Conservation (phyloP, 2,113 vertebrate species). For the Erythrolamprus reginae region DNA sequence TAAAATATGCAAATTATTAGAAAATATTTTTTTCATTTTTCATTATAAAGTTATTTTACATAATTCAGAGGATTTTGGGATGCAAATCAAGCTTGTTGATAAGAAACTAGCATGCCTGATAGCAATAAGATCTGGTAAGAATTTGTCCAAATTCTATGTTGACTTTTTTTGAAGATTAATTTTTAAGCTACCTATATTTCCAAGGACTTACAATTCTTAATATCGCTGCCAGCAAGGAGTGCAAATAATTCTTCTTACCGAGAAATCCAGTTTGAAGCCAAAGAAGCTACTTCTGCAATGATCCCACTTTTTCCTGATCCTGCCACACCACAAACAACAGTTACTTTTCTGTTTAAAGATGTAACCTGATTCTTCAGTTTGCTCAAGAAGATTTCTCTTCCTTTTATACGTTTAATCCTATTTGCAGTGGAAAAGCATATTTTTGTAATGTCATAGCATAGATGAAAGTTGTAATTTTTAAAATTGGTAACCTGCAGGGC, state of each 20-base stretch:
- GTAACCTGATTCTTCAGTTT: constrained; percentile 48
- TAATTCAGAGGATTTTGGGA: neutral
- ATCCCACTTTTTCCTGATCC: constrained; percentile 66
- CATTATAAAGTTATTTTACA: neutral
- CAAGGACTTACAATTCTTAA: neutral
- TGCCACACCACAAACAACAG: constrained; percentile 56
- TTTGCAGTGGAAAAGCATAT: neutral
- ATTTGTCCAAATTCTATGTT: neutral
- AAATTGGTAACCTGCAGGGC: neutral
- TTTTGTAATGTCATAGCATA: neutral
- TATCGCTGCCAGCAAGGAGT: neutral
- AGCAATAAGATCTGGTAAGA: neutral
- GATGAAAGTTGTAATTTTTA: neutral
- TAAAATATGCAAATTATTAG: neutral
- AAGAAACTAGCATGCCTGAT: neutral
- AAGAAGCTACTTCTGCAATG: constrained; percentile 57
- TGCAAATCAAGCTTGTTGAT: neutral
- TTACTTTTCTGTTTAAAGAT: constrained; percentile 25
- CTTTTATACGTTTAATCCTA: constrained; percentile 48
- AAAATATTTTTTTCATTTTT: neutral
- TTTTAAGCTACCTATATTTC: neutral
- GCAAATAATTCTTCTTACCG: constrained; percentile 45
- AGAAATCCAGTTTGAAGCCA: constrained; percentile 56
- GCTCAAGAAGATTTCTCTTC: constrained; percentile 56
- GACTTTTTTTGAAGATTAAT: neutral